These are phyloP conservation scores for Chrysina gloriosa DNA, from an alignment of 2,888 invertebrate genomes.

Conservation along the genomic window DNA sequence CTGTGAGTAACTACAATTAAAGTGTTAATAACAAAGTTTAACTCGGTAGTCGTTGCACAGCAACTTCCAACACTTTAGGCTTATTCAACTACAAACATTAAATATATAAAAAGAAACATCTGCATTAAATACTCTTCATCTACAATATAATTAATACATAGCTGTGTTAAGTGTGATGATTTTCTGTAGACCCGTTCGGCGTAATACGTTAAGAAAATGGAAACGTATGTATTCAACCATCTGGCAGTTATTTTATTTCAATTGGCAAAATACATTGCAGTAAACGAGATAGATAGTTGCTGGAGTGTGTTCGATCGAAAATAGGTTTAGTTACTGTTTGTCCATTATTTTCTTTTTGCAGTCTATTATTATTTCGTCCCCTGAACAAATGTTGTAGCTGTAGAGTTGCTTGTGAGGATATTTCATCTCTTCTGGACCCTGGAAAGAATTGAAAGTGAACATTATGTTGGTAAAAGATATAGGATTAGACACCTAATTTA, in stretches of 20 bases:
- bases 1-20: too few relatives aligned
- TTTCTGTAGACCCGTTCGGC: constrained; percentile 8
- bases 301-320: constrained; percentile 9
- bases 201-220: constrained; percentile 8
- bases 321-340: constrained; percentile 31
- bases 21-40: not conserved
- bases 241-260: constrained; percentile 40
- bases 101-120: not conserved
- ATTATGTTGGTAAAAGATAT: too few relatives aligned
- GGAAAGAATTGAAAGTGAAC: constrained; percentile 57
- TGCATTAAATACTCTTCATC: not conserved
- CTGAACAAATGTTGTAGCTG: constrained; percentile 89
- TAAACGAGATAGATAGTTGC: constrained; percentile 4
- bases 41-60: not conserved
- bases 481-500: too few relatives aligned
- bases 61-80: not conserved
- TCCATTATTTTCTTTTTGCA: constrained; percentile 71
- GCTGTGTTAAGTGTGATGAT: not conserved
- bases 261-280: constrained; percentile 24
- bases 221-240: constrained; percentile 16
- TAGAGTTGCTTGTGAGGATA: constrained; percentile 90
- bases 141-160: not conserved
- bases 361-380: constrained; percentile 92
- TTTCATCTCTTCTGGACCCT: constrained; percentile 90
- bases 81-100: constrained; percentile 1